Evolutionary conservation across 1,140 invertebrate genomes (phyloP).

Genomic region (Drosophila paulistorum): DNA sequence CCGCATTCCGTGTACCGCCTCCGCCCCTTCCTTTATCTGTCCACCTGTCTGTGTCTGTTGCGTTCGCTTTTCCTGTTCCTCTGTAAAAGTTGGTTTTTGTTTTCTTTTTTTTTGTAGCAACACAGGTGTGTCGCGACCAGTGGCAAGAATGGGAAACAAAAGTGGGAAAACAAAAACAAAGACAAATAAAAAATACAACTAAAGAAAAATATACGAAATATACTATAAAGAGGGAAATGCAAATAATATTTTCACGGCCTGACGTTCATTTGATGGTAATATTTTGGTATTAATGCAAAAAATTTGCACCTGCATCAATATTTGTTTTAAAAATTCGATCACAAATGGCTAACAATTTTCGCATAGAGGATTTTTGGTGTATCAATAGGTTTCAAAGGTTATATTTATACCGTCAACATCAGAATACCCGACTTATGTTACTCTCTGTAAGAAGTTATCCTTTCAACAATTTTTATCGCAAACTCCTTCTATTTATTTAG

Average conservation of each 20-base stretch:
- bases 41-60: conserved; percentile 6
- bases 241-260: conserved; percentile 66
- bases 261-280: conserved; percentile 29
- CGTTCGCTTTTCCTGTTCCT: conserved; percentile 4
- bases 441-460: too few species aligned
- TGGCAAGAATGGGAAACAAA: conserved; percentile 22
- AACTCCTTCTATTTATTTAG: too few species aligned
- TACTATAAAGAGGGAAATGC: conserved; percentile 6
- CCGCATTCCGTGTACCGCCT: conserved; percentile 11
- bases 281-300: conserved; percentile 58
- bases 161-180: conserved; percentile 34
- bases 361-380: background rate
- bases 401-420: too few species aligned
- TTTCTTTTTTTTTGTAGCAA: conserved; percentile 27
- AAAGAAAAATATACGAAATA: conserved; percentile 35
- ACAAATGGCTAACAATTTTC: background rate
- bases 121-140: conserved; percentile 42
- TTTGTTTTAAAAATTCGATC: conserved; percentile 25
- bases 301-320: conserved; percentile 62
- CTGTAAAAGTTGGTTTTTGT: conserved; percentile 34
- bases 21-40: background rate
- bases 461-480: too few species aligned
- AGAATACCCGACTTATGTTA: too few species aligned
- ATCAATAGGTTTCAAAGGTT: too few species aligned
- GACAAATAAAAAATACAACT: conserved; percentile 35